A percentile compares a stretch with the other conserved stretches of the same genome.
phyloP scores from a whole-genome alignment of 2,888 invertebrate genomes.

The Thymelicus lineola region DNA sequence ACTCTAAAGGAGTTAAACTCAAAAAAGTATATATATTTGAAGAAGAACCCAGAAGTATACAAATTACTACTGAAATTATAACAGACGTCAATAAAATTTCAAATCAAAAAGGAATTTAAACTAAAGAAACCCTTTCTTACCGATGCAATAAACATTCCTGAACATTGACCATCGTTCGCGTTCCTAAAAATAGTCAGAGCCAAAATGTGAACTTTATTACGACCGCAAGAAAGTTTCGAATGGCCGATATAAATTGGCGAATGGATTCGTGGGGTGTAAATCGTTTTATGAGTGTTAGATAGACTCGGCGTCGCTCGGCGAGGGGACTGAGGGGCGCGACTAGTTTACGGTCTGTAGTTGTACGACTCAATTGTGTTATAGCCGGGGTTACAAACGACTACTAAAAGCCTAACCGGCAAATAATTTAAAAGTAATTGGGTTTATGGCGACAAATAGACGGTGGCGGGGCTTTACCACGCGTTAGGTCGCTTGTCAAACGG shows the following conservation, averaged over 20 bases:
- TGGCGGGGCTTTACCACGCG: constrained; percentile 10
- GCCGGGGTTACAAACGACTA: constrained; percentile 23
- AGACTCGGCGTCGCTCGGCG: constrained; percentile 15
- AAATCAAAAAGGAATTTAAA: constrained; percentile 7
- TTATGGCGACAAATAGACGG: constrained; percentile 37
- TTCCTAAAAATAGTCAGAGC: constrained; percentile 1
- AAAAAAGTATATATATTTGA: no score
- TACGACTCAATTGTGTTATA: constrained; percentile 36
- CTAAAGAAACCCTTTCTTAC: constrained; percentile 2
- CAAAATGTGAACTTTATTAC: constrained; percentile 32
- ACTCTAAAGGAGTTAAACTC: no score
- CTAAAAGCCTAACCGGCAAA: constrained; percentile 36
- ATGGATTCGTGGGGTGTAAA: constrained; percentile 28
- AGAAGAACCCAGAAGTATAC: background rate
- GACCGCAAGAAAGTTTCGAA: constrained; percentile 29
- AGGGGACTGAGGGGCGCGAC: constrained; percentile 19
- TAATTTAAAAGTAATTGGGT: constrained; percentile 38
- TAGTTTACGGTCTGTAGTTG: constrained; percentile 36
- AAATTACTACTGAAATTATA: background rate
- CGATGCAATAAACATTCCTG: constrained; percentile 25
- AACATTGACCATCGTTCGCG: constrained; percentile 18
- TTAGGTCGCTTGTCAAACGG: constrained; percentile 30
- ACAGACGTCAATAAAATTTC: background rate
- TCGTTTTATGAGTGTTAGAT: constrained; percentile 34
- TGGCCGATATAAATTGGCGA: constrained; percentile 23